Evolutionary conservation across 2,113 vertebrate genomes (phyloP), one percentile per base, ranked within the genome.

Genomic region (Lepisosteus oculatus): DNA sequence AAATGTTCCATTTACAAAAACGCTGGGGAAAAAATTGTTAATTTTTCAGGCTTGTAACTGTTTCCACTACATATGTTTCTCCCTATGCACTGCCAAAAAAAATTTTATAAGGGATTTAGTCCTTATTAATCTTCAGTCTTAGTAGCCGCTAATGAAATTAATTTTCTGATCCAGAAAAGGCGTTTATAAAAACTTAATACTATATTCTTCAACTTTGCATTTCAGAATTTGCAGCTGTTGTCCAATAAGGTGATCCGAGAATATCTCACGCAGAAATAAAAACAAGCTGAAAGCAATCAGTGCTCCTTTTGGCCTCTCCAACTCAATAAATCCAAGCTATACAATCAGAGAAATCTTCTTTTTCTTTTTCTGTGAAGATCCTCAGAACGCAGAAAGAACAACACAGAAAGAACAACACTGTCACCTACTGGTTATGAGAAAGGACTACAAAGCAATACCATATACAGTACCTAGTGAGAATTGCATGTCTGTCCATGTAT

Each of bases 351-450:
- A 15, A 59, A 59, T 59, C 57, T 59, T 13, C n/a, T 59, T 13
- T 59, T 3, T 6, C 13, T 59, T 59, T 11, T 59, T 13, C n/a
- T 13, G n/a, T 13, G 14, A 59, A 6, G n/a, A 11, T n/a, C 12
- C 7, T 17, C 6, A 45, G 43, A 59, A 42, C 14, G 61, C 3
- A 62, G 56, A 42, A 70, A 68, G 64, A 64, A 13, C 3, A 43
- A 79, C 68, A 72, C 76, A 62, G 56, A 42, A 70, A 68, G 64
- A 64, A 13, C 3, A 43, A 79, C 68, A 72, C 76, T 84, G 84
- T 79, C 85, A 69, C 73, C 85, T 86, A 77, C 43, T 85, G 87
- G 14, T 13, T 1, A 67, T 5, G 2, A 59, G 57, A 59, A 0
- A 59, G n/a, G n/a, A 13, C 11, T 6, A 3, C 5, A 6, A 4